Evolutionary conservation across 1,140 invertebrate species (phyloP).

Genomic region (Caligus rogercresseyi): DNA sequence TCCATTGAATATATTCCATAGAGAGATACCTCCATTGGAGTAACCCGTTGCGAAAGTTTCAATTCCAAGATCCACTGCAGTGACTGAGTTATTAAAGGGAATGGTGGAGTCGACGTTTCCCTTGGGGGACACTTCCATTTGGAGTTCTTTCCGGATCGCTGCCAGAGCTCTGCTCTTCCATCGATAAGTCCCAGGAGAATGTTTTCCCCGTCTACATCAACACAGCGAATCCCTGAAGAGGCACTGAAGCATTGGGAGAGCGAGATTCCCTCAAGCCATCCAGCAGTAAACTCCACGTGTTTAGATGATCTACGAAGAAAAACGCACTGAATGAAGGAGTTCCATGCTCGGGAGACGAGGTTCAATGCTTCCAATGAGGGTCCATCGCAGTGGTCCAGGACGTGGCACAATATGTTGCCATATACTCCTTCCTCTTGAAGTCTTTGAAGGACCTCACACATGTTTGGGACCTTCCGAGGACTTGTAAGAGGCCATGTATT

Average conservation of each 20-base stretch:
- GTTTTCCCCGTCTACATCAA: not conserved
- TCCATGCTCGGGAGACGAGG: not conserved
- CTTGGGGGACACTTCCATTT: not conserved
- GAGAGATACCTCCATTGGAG: not conserved
- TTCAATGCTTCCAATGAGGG: not conserved
- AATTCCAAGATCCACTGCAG: not conserved
- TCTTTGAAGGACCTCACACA: not conserved
- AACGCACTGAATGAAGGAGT: not conserved
- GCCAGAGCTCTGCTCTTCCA: not conserved
- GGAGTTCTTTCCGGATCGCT: not conserved
- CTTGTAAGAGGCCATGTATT: too few relatives aligned
- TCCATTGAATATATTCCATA: not conserved
- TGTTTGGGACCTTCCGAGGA: too few relatives aligned
- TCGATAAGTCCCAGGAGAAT: not conserved
- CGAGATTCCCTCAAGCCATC: not conserved
- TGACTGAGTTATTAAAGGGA: not conserved
- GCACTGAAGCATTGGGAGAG: not conserved
- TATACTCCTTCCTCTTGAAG: not conserved
- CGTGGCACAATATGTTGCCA: not conserved
- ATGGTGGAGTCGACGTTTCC: not conserved
- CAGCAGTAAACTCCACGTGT: not conserved
- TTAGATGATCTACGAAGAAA: not conserved
- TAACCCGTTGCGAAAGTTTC: not conserved
- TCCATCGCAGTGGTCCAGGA: not conserved
- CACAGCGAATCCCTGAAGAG: not conserved